Base-by-base conservation (phyloP, 2,888 invertebrate genomes). In the Melinaea menophilus region DNA sequence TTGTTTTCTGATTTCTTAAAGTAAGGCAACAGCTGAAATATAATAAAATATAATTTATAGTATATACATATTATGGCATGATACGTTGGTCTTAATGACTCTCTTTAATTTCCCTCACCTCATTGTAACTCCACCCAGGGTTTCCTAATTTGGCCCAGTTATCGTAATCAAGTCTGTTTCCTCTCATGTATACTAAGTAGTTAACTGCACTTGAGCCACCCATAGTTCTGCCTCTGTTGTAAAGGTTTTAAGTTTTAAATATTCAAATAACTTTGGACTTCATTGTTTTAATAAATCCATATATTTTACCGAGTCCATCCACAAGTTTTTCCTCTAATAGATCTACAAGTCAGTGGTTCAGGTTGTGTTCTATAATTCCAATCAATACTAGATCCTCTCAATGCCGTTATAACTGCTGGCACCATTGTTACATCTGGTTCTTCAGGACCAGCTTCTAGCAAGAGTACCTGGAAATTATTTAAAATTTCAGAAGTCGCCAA, bases 281-380 rank as follows among this genome's bases (percentile, higher is more conserved):
- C 9, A 7, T 51, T 22, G 51, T 51, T 51, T 31, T 31, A 7
- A 7, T 31, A 51, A 51, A 31, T 4, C 7, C 22, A 51, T 13
- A 11, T 33, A 22, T 33, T 55, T 69, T 81, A 90, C 90, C 90
- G 88, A 35, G 80, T 73, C 94, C 94, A 94, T 7, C 86, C 74
- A 65, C 94, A 94, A 2, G 91, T 88, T 13, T 91, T 90, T 2
- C 91, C 91, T 54, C 88, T 84, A 71, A 92, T 90, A 0, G 93
- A 92, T 56, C 92, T 81, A 71, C 94, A 94, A 0, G 92, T 91
- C 69, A 91, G 76, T 66, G 92, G 88, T 64, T 93, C 92, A 0
- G 94, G 93, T 74, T 94, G 93, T 0, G 95, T 94, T 58, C 92
- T 83, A 78, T 94, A 95, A 71, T 88, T 89, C 95, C 95, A 95